phyloP scores from a whole-genome alignment of 2,888 invertebrate genomes.

The Lutraria lutraria region DNA sequence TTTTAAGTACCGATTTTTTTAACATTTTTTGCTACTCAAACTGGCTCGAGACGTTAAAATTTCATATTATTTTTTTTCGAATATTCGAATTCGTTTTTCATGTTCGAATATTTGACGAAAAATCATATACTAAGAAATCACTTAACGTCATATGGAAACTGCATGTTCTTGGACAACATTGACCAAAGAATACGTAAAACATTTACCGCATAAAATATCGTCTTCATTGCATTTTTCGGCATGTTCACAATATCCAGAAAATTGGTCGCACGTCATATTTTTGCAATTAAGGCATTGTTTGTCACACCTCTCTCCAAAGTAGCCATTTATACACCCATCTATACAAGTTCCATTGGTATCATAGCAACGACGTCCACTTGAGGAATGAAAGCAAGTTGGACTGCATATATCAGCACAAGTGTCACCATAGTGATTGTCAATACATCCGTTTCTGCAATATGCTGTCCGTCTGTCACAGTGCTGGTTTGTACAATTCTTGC shows the following conservation, averaged over 20 bases:
- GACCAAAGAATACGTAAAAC: too few relatives aligned
- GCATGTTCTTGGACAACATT: too few relatives aligned
- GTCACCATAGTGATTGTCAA: neutral
- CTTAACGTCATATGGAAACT: too few relatives aligned
- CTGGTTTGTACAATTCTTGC: neutral
- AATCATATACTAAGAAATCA: too few relatives aligned
- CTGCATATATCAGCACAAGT: neutral
- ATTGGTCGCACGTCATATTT: neutral
- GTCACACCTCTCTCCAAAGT: slow-evolving; percentile 25
- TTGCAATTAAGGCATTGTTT: neutral
- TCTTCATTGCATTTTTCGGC: too few relatives aligned
- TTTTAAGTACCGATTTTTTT: too few relatives aligned
- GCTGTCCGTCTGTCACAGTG: neutral
- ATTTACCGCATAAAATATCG: too few relatives aligned
- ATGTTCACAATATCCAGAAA: slow-evolving; percentile 20
- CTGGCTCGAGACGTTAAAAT: too few relatives aligned
- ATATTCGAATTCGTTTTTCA: too few relatives aligned
- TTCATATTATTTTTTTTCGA: too few relatives aligned
- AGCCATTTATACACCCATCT: slow-evolving; percentile 22
- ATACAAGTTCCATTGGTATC: slow-evolving; percentile 30
- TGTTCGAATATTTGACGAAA: too few relatives aligned
- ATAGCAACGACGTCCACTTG: neutral
- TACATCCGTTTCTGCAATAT: neutral
- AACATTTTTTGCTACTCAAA: too few relatives aligned
- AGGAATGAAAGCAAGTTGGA: neutral